A percentile compares a stretch with the other conserved stretches of the same genome.
phyloP scores from a whole-genome alignment of 2,113 vertebrate genomes.

The Neopipo cinnamomea region DNA sequence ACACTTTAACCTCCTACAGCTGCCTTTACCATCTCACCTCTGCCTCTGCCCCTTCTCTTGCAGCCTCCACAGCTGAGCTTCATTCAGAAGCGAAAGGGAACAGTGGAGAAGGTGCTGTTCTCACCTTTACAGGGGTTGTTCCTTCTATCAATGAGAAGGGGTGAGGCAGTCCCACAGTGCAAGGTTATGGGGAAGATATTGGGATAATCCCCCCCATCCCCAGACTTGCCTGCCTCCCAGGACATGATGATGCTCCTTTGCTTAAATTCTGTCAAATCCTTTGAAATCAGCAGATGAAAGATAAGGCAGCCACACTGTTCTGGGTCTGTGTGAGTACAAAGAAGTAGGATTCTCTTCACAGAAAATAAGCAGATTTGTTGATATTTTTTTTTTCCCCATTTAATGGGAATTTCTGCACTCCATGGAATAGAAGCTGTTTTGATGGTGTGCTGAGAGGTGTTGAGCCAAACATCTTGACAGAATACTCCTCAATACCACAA shows the following conservation, averaged over 20 bases:
- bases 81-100: neutral
- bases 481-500: neutral
- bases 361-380: neutral
- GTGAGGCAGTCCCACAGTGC: neutral
- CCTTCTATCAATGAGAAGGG: neutral
- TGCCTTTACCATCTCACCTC: neutral
- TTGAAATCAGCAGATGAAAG: neutral
- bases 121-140: neutral
- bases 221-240: neutral
- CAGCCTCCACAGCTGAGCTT: neutral
- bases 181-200: neutral
- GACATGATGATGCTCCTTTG: fast-evolving
- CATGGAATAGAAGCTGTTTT: neutral
- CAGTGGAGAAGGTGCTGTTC: fast-evolving
- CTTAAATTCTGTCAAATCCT: neutral
- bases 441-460: neutral
- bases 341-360: neutral
- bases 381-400: neutral
- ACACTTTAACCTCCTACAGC: neutral
- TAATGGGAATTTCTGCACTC: neutral
- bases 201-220: neutral
- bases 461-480: neutral
- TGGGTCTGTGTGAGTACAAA: neutral
- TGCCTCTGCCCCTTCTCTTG: neutral
- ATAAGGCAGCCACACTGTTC: neutral